phyloP scores from a whole-genome alignment of 2,888 invertebrate genomes.

The Conops quadrifasciatus region DNA sequence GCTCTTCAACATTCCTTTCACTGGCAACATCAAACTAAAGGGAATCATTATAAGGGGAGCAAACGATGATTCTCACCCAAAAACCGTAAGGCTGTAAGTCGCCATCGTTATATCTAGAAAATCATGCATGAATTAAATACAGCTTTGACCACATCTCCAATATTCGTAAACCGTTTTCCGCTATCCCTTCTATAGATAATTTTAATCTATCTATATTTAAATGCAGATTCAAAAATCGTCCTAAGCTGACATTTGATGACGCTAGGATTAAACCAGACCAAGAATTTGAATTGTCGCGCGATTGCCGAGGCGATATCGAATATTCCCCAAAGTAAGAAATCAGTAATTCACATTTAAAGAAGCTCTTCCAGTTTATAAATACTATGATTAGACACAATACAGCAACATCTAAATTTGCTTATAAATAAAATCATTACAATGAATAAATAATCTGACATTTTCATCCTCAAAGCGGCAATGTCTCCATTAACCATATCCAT shows the following conservation, averaged over 20 bases:
- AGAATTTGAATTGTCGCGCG: conserved; percentile 85
- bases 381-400: too few species aligned
- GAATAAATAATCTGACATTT: not conserved
- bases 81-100: conserved; percentile 84
- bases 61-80: conserved; percentile 85
- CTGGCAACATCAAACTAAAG: conserved; percentile 93
- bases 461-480: too few species aligned
- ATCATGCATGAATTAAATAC: conserved; percentile 1
- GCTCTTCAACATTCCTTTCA: conserved; percentile 96
- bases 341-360: not conserved
- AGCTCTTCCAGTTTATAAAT: not conserved
- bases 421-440: not conserved
- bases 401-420: too few species aligned
- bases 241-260: conserved; percentile 95
- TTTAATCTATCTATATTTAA: not conserved
- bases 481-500: too few species aligned
- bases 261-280: conserved; percentile 79
- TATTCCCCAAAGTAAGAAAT: conserved; percentile 85
- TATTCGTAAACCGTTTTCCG: too few species aligned
- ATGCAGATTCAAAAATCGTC: conserved; percentile 88
- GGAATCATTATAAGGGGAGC: conserved; percentile 93
- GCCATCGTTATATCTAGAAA: not conserved
- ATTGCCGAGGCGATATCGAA: conserved; percentile 81
- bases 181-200: not conserved
- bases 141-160: too few species aligned